Percentiles rank a stretch among this genome's conserved stretches.
Evolutionary conservation across 2,888 invertebrate species (phyloP).

Genomic region (Halictus quadricinctus): DNA sequence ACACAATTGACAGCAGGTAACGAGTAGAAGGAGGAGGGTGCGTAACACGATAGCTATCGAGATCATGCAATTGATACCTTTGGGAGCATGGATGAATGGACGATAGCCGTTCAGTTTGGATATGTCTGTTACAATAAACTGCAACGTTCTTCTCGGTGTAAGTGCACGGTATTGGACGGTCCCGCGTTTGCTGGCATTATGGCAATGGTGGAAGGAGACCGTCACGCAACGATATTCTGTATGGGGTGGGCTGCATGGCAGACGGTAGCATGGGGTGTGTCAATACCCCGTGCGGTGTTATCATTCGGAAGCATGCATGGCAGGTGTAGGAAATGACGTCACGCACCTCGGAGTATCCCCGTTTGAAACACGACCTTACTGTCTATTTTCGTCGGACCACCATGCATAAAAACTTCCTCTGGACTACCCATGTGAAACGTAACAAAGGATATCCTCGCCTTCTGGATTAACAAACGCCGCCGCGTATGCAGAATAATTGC

Average conservation of each 20-base stretch:
- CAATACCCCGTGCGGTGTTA: constrained; percentile 73
- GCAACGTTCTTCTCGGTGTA: background rate
- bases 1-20: constrained; percentile 18
- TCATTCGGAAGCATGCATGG: constrained; percentile 81
- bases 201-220: constrained; percentile 32
- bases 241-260: constrained; percentile 66
- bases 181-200: constrained; percentile 3
- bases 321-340: constrained; percentile 82
- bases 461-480: constrained; percentile 23
- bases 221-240: constrained; percentile 68
- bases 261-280: constrained; percentile 71
- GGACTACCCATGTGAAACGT: constrained; percentile 46
- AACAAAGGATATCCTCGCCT: constrained; percentile 45
- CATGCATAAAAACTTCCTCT: constrained; percentile 62
- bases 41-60: constrained; percentile 45
- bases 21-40: constrained; percentile 1
- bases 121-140: background rate
- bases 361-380: constrained; percentile 63
- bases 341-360: constrained; percentile 67
- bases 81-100: constrained; percentile 33
- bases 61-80: constrained; percentile 45
- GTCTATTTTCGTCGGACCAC: constrained; percentile 57
- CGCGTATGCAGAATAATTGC: constrained; percentile 3
- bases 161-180: constrained; percentile 7
- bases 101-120: background rate